Percentiles rank a stretch among this genome's conserved stretches.
Conservation (phyloP, 2,888 invertebrate species). For the Rhagonycha fulva region DNA sequence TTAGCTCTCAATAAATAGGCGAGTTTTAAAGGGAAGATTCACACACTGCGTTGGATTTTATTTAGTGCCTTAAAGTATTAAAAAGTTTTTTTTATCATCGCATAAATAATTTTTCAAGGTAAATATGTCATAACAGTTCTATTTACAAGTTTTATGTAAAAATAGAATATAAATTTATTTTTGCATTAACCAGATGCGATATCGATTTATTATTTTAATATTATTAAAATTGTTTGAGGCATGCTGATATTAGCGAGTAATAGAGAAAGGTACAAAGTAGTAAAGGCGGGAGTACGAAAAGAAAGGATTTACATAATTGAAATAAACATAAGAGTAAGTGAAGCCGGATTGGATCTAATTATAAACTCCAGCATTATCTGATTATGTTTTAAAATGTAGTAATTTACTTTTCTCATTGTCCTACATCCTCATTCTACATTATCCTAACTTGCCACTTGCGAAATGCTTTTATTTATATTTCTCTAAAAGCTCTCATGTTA, state of each 20-base stretch:
- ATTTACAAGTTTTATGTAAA: neutral
- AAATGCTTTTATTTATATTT: conserved; percentile 5
- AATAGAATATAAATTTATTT: neutral
- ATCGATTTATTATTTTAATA: neutral
- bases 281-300: conserved; percentile 40
- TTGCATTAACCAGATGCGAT: neutral
- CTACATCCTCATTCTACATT: conserved; percentile 4
- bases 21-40: neutral
- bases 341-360: conserved; percentile 49
- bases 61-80: neutral
- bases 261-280: conserved; percentile 33
- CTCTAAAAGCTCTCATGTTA: conserved; percentile 2
- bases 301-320: conserved; percentile 49
- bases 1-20: neutral
- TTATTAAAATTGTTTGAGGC: conserved; percentile 15
- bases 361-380: conserved; percentile 41
- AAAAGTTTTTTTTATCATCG: neutral
- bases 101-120: conserved; percentile 12
- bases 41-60: neutral
- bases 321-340: conserved; percentile 52
- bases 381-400: conserved; percentile 28
- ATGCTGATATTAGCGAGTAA: conserved; percentile 22
- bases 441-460: neutral
- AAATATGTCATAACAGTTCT: conserved; percentile 14
- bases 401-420: conserved; percentile 15